Base-by-base conservation (phyloP, 1,140 invertebrate species). In the Drosophila mauritiana region DNA sequence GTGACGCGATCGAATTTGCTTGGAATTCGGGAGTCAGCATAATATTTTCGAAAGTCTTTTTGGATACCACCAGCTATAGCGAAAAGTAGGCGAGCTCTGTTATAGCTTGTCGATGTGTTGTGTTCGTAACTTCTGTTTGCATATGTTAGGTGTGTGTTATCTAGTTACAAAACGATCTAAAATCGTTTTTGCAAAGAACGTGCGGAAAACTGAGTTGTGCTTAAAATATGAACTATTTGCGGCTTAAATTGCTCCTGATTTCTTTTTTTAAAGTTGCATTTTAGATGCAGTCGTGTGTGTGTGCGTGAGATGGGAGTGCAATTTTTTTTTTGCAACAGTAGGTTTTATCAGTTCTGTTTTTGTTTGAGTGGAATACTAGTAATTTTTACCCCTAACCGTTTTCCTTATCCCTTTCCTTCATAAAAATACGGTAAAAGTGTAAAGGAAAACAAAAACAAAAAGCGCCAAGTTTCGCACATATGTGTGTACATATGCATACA, bases 361-460 rank as follows among this genome's bases (percentile, higher is more conserved):
- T 17, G 17, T 17, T 61, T 42, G 10, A 39, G 48, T 61, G 40
- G 25, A 73, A 15, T 25, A 42, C n/a, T 11, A 54, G 17, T 63
- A 48, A 53, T 52, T 53, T 52, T 42, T 39, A 13, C 22, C 40
- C 42, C 17, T 17, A 13, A 7, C 27, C 40, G 13, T 39, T n/a
- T 37, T 15, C 25, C 11, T 13, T 17, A 0, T 12, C 3, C 63
- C 15, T 25, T 63, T 42, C 63, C 45, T 42, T 52, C 36, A 61
- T 78, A 43, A 58, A 69, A 55, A 73, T 56, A 56, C 42, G 55
- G 61, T 64, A 57, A 49, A 57, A 62, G 48, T 73, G 67, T 45
- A 81, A 81, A 58, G 45, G 49, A 69, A 65, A 80, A 69, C 52
- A 69, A 84, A 70, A 70, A 57, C 56, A 59, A 63, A 46, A 74